phyloP scores from a whole-genome alignment of 2,797 vertebrate genomes.

The Pseudomugil tenellus region DNA sequence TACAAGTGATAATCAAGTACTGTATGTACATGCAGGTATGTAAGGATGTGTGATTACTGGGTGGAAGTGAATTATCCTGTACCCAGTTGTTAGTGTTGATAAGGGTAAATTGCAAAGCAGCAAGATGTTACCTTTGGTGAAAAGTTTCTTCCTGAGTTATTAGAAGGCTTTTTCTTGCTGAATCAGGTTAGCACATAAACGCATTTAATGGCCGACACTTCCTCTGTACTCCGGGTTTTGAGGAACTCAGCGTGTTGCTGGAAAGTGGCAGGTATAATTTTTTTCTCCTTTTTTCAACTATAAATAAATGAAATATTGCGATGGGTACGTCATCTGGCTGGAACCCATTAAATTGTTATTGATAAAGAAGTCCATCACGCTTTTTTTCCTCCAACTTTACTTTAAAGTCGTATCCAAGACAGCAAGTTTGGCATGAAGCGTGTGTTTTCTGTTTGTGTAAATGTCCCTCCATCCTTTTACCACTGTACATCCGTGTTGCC shows the following conservation, averaged over 20 bases:
- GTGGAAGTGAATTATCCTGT: background rate
- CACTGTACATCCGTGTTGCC: no score
- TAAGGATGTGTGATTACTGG: background rate
- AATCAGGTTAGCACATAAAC: background rate
- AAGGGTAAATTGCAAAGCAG: background rate
- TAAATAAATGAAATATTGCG: constrained; percentile 15
- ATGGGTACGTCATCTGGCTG: background rate
- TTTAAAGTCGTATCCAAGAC: no score
- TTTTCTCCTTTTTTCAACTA: background rate
- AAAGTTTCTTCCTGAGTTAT: background rate
- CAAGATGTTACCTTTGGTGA: background rate
- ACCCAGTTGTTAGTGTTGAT: background rate
- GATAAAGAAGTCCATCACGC: no score
- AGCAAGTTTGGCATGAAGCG: background rate
- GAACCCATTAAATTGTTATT: background rate
- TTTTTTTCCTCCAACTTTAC: no score
- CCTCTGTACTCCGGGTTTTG: background rate
- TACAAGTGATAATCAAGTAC: background rate
- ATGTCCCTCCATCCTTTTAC: background rate
- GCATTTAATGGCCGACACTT: background rate
- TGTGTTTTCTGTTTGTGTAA: background rate
- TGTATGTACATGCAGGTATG: background rate
- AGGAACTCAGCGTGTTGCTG: background rate
- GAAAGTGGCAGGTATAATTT: constrained; percentile 2
- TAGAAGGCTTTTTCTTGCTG: constrained; percentile 3